Evolutionary conservation across 2,797 vertebrate species (phyloP).

Genomic region (Manis javanica): DNA sequence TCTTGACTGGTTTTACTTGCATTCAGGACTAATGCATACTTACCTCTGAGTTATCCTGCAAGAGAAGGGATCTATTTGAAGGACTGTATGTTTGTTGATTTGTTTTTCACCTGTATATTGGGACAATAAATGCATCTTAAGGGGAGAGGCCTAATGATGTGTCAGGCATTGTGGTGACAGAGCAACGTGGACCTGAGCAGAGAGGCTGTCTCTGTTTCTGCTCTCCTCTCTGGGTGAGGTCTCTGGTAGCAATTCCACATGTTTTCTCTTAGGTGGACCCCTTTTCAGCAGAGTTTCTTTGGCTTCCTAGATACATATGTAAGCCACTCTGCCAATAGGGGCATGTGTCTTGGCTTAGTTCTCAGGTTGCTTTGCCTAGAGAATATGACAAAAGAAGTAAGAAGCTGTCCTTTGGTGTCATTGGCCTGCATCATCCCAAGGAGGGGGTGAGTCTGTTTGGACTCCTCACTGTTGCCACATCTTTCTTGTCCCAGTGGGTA

Average conservation of each 20-base stretch:
- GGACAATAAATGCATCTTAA: background rate
- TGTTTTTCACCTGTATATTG: background rate
- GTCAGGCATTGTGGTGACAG: background rate
- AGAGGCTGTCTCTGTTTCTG: background rate
- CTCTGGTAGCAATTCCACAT: rapidly evolving
- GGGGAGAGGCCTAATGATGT: background rate
- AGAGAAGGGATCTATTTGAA: slow-evolving; percentile 8
- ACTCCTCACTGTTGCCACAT: background rate
- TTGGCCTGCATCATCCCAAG: background rate
- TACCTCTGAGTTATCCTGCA: slow-evolving; percentile 23
- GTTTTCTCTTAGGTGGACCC: background rate
- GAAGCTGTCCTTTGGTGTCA: background rate
- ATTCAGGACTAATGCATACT: slow-evolving; percentile 8
- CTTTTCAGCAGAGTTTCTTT: background rate
- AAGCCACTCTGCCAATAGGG: slow-evolving; percentile 9
- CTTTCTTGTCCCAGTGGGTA: slow-evolving; percentile 30
- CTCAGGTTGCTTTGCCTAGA: slow-evolving; percentile 33
- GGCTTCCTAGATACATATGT: background rate
- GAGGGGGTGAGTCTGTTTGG: background rate
- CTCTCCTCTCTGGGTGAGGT: background rate
- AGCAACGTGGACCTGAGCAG: background rate
- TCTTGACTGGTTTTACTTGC: slow-evolving; percentile 1
- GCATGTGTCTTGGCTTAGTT: background rate
- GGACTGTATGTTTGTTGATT: background rate
- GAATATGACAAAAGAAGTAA: background rate